phyloP scores from a whole-genome alignment of 2,888 invertebrate genomes.

The Cartodere bifasciata region DNA sequence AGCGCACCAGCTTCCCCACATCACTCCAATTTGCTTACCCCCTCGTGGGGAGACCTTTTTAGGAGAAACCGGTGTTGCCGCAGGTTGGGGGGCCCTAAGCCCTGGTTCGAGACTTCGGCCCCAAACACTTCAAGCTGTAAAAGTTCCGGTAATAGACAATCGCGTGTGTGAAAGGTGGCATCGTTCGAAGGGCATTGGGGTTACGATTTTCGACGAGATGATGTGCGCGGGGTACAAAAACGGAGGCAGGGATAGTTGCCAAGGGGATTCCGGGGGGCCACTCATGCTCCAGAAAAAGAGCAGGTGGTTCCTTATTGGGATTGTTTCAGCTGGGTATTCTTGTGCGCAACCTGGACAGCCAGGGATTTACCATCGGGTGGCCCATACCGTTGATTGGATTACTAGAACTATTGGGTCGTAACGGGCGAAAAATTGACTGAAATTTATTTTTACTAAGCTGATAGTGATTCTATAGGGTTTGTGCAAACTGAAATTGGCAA shows the following conservation, averaged over 20 bases:
- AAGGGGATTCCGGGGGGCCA: conserved; percentile 82
- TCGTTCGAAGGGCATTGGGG: conserved; percentile 65
- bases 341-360: conserved; percentile 89
- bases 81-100: conserved; percentile 83
- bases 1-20: conserved; percentile 84
- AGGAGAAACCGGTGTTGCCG: conserved; percentile 85
- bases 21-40: conserved; percentile 82
- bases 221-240: conserved; percentile 85
- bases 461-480: not conserved
- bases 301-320: conserved; percentile 72
- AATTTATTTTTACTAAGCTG: conserved; percentile 1
- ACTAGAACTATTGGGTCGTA: conserved; percentile 47
- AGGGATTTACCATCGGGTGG: conserved; percentile 83
- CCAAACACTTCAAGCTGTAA: conserved; percentile 80
- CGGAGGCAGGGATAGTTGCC: conserved; percentile 67
- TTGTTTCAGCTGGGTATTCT: conserved; percentile 88
- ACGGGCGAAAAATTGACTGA: conserved; percentile 9
- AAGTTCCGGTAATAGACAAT: conserved; percentile 88
- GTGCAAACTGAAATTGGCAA: too few species aligned
- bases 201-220: conserved; percentile 91
- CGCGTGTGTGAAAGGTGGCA: conserved; percentile 60
- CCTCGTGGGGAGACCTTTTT: conserved; percentile 81
- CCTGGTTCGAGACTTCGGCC: conserved; percentile 77
- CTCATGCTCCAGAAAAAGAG: conserved; percentile 79
- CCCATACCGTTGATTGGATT: conserved; percentile 87